phyloP scores from a whole-genome alignment of 2,888 invertebrate genomes.

The Cryptocephalus moraei region DNA sequence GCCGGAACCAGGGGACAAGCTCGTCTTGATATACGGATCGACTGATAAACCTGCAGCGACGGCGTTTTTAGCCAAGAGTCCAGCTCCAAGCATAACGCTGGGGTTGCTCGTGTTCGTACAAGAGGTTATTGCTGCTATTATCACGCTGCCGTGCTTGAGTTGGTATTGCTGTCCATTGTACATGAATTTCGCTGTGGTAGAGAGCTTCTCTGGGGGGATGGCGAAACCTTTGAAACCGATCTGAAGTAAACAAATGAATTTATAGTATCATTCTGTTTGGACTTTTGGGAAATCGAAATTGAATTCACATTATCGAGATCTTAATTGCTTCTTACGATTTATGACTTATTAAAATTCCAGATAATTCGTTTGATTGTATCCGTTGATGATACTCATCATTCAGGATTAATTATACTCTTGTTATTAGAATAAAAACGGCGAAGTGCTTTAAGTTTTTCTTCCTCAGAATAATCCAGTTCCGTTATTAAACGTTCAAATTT shows the following conservation, averaged over 20 bases:
- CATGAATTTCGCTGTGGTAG: constrained; percentile 59
- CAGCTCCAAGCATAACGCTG: constrained; percentile 95
- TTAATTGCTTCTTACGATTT: too few species aligned
- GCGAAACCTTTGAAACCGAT: constrained; percentile 90
- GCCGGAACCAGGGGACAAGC: constrained; percentile 71
- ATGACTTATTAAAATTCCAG: too few species aligned
- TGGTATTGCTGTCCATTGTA: constrained; percentile 72
- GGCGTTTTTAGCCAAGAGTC: constrained; percentile 86
- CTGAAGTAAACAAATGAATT: constrained; percentile 39
- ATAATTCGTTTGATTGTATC: too few species aligned
- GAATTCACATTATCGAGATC: too few species aligned
- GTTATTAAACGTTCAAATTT: too few species aligned
- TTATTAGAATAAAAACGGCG: too few species aligned
- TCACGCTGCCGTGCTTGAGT: constrained; percentile 82
- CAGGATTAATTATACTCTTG: too few species aligned
- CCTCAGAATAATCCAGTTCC: too few species aligned
- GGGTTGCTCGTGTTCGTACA: constrained; percentile 99
- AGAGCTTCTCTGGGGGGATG: constrained; percentile 53
- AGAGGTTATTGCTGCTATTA: constrained; percentile 95
- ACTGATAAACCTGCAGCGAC: constrained; percentile 77
- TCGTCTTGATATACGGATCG: constrained; percentile 92
- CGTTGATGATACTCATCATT: too few species aligned
- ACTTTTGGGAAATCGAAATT: too few species aligned
- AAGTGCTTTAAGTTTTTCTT: too few species aligned
- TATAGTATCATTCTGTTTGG: too few species aligned